A percentile compares a stretch with the other conserved stretches of the same genome.
Evolutionary conservation across 1,140 invertebrate species (phyloP).

Genomic region (Diploscapter pachys): DNA sequence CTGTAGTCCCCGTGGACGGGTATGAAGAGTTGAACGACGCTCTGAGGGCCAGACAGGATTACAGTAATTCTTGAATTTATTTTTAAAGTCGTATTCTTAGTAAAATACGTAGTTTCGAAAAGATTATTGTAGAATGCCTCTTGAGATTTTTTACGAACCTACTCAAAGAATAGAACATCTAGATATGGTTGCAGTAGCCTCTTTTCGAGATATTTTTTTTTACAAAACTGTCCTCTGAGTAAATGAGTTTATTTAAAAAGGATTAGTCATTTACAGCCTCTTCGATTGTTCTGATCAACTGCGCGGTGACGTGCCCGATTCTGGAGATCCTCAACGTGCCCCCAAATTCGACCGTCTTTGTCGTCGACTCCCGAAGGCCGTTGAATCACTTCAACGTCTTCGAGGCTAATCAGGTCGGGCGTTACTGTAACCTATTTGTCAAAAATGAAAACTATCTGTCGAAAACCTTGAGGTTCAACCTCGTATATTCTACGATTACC

Average conservation of each 20-base stretch:
- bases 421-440: too few species aligned
- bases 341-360: not conserved
- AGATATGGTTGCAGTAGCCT: not conserved
- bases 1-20: not conserved
- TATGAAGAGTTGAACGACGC: not conserved
- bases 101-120: not conserved
- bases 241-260: not conserved
- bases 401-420: too few species aligned
- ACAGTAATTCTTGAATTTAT: not conserved
- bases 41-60: not conserved
- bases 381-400: too few species aligned
- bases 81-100: not conserved
- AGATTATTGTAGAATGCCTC: not conserved
- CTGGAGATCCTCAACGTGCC: not conserved
- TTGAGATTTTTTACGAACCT: too few species aligned
- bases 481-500: too few species aligned
- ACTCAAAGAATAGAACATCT: too few species aligned
- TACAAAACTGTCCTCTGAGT: not conserved
- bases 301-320: not conserved
- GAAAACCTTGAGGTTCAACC: too few species aligned
- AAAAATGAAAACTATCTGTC: too few species aligned
- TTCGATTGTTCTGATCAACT: not conserved
- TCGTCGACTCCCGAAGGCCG: too few species aligned
- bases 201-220: not conserved
- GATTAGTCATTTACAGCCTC: not conserved